A percentile compares a stretch with the other conserved stretches of the same genome.
These are phyloP conservation scores for Chloroceryle inda DNA, from an alignment of 2,797 vertebrate genomes.

Conservation along the genomic window DNA sequence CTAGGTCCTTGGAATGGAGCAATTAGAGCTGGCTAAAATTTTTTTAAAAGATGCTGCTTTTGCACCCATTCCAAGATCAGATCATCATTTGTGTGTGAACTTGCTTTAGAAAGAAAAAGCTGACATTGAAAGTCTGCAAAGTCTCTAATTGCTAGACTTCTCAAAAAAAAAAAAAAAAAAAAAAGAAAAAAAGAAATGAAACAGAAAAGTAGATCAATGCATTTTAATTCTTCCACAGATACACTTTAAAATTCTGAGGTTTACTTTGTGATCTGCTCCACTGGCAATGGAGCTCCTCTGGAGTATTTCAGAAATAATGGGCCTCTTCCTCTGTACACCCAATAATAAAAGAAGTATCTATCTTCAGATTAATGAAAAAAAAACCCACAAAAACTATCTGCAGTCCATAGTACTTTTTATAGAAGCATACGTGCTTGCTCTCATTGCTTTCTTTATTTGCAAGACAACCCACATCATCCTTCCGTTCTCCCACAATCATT, in stretches of 20 bases:
- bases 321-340: background rate
- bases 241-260: background rate
- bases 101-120: slow-evolving; percentile 13
- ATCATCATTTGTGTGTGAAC: background rate
- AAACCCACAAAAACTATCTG: background rate
- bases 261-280: background rate
- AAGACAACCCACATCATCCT: background rate
- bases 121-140: background rate
- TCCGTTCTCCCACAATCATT: background rate
- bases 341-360: background rate
- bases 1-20: background rate
- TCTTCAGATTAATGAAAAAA: background rate
- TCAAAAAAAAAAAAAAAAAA: background rate
- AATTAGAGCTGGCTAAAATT: background rate
- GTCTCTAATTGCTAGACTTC: slow-evolving; percentile 5
- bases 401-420: background rate
- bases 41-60: background rate
- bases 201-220: background rate
- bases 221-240: background rate
- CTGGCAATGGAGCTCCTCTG: background rate
- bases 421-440: background rate
- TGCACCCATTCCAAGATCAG: background rate
- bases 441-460: background rate
- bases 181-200: background rate
- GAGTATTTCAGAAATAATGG: background rate